Percentiles rank a stretch among this genome's conserved stretches.
These are phyloP conservation scores for Gambelia wislizenii DNA, from an alignment of 2,797 vertebrate species.

Conservation along the genomic window DNA sequence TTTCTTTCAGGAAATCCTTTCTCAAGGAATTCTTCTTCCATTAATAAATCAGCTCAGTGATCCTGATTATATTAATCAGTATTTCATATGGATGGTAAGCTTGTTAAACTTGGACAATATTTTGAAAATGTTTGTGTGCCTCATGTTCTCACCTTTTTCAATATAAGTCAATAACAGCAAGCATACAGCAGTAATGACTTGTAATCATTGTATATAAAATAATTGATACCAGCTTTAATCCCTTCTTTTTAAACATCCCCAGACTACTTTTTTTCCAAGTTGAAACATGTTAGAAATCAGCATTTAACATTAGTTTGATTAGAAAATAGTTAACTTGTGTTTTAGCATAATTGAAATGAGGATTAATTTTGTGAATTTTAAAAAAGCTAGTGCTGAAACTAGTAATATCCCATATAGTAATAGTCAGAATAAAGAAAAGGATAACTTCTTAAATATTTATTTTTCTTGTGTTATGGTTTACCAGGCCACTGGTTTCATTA, in stretches of 20 bases:
- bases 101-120: neutral
- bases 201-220: too few relatives aligned
- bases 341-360: too few relatives aligned
- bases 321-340: neutral
- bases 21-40: slow-evolving; percentile 96
- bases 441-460: too few relatives aligned
- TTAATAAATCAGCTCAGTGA: slow-evolving; percentile 98
- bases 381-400: neutral
- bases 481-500: neutral
- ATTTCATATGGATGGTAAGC: slow-evolving; percentile 99
- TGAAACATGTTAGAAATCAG: neutral
- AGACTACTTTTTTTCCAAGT: neutral
- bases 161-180: neutral
- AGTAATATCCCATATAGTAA: neutral
- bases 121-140: neutral
- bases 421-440: too few relatives aligned
- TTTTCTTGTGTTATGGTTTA: neutral
- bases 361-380: neutral
- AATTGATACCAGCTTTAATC: too few relatives aligned
- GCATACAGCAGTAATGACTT: neutral
- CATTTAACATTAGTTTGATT: neutral
- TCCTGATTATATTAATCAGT: slow-evolving; percentile 99
- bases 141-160: neutral
- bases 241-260: neutral
- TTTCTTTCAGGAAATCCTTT: slow-evolving; percentile 92